Percentiles rank a stretch among this genome's conserved stretches.
phyloP scores from a whole-genome alignment of 2,797 vertebrate species.

The Microhierax caerulescens region DNA sequence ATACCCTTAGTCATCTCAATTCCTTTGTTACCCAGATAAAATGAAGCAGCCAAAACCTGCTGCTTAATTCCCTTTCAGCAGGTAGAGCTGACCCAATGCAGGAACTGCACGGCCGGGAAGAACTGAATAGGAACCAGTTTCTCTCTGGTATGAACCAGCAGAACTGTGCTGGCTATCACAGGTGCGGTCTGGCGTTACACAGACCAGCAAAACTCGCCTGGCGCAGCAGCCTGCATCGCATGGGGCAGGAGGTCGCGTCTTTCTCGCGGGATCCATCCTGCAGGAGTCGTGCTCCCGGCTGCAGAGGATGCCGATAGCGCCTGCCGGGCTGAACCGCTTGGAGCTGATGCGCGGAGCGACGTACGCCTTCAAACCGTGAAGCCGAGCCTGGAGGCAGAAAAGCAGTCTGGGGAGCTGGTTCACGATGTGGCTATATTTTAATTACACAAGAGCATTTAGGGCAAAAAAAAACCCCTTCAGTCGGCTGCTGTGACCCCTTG shows the following conservation, averaged over 20 bases:
- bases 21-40: not conserved
- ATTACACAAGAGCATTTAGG: not conserved
- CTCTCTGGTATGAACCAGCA: not conserved
- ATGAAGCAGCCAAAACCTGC: not conserved
- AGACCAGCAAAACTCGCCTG: rapidly evolving
- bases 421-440: not conserved
- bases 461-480: not conserved
- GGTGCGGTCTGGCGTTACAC: not conserved
- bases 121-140: not conserved
- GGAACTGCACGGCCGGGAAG: not conserved
- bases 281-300: not conserved
- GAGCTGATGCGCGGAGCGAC: rapidly evolving
- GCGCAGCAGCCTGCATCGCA: rapidly evolving
- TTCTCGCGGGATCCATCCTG: not conserved
- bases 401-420: not conserved
- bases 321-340: not conserved
- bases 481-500: not conserved
- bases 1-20: not conserved
- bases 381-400: not conserved
- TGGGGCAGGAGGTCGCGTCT: not conserved
- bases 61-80: not conserved
- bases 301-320: rapidly evolving
- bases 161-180: not conserved
- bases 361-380: rapidly evolving
- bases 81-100: not conserved